phyloP scores from a whole-genome alignment of 2,797 vertebrate genomes.

The Notolabrus celidotus region DNA sequence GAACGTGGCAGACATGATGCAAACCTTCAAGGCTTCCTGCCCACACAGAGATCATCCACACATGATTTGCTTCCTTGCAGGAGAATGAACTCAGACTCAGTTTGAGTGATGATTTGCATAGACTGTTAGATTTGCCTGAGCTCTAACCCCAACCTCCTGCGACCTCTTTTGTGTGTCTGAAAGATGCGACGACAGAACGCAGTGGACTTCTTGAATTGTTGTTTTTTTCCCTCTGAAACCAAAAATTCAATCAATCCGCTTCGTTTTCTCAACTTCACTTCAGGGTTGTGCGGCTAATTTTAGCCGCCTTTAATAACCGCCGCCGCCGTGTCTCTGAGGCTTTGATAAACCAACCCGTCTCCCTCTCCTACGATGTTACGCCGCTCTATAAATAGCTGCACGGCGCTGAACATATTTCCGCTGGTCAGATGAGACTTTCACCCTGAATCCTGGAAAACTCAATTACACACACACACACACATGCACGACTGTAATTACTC shows the following conservation, averaged over 20 bases:
- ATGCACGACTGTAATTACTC: conserved; percentile 42
- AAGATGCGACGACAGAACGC: conserved; percentile 13
- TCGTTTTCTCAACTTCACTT: conserved; percentile 22
- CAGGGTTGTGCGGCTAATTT: conserved; percentile 27
- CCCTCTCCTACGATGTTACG: conserved; percentile 2
- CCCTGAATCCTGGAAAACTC: conserved; percentile 27
- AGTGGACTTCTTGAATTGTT: neutral
- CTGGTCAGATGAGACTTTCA: conserved; percentile 54
- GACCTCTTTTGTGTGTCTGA: neutral
- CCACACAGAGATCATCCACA: conserved; percentile 68
- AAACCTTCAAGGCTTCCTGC: conserved; percentile 73
- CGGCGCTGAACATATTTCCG: conserved; percentile 22
- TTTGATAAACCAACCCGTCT: conserved; percentile 16
- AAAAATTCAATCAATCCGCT: conserved; percentile 16
- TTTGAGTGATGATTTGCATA: conserved; percentile 58
- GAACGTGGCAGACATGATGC: conserved; percentile 76
- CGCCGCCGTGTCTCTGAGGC: neutral
- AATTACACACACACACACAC: conserved; percentile 41
- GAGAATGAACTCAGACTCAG: conserved; percentile 34
- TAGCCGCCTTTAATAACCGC: conserved; percentile 17
- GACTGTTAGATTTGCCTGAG: conserved; percentile 41
- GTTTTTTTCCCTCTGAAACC: neutral
- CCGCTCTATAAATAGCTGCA: conserved; percentile 10
- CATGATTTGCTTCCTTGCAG: conserved; percentile 57
- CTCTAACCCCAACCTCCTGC: conserved; percentile 28